Evolutionary conservation across 2,797 vertebrate genomes (phyloP), one percentile per base, ranked within the genome.

Genomic region (Coilia nasus): DNA sequence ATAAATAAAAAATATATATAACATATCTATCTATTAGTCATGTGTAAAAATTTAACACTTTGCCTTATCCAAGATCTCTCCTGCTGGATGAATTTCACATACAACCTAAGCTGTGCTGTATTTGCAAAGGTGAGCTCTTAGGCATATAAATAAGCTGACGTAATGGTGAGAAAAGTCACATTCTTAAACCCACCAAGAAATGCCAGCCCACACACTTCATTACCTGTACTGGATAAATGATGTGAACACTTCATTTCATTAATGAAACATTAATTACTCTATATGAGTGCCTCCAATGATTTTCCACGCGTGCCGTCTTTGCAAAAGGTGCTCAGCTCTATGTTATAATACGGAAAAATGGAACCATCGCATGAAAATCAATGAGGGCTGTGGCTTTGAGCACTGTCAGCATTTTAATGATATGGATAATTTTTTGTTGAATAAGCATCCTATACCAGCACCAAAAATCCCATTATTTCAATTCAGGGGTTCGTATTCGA

Each of bases 331-430:
- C 90, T 78, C 83, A 82, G 41, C 50, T 9, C 81, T 86, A 88
- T 93, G 91, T 93, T 93, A 91, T 92, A 93, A 93, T 88, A 90
- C 93, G 93, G 91, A 92, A 92, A 92, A 91, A 95, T 93, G 91
- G 90, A 93, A 94, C 83, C 90, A 87, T 94, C 87, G 93, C 93
- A 90, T 91, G 57, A 89, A 94, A 94, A 95, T 94, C 94, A 93
- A 95, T 95, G 90, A 35, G 81, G 88, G 86, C 91, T 88, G 88
- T 91, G 89, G 87, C 89, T 87, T 85, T 89, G 90, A 87, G 87
- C 90, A 89, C 87, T 89, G 92, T 93, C 90, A 91, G 91, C 87
- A 75, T 88, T 93, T 91, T 91, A 78, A 85, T 87, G 88, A 91
- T 89, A 93, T 93, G 89, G 93, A 92, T 94, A 92, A 21, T 78